These are phyloP conservation scores for Chamaetylas fuelleborni DNA, from an alignment of 2,113 vertebrate genomes.

Conservation along the genomic window DNA sequence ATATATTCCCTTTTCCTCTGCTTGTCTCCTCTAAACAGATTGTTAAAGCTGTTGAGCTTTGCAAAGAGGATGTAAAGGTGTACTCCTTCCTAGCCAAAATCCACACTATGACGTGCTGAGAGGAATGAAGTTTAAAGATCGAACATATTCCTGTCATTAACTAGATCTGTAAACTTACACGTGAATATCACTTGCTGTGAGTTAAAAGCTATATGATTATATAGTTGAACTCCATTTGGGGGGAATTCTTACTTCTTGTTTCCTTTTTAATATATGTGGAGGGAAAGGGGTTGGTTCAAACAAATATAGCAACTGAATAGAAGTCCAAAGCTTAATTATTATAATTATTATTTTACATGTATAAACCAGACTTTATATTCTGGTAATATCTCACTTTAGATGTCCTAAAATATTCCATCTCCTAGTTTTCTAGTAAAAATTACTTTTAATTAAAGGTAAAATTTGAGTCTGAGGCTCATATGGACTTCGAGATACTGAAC, in stretches of 20 bases:
- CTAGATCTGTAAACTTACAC: neutral
- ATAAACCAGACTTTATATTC: neutral
- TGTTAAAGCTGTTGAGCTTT: neutral
- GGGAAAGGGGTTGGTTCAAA: neutral
- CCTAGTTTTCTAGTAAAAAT: neutral
- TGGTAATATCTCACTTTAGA: neutral
- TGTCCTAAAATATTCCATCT: neutral
- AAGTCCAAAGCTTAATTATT: neutral
- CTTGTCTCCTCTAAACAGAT: neutral
- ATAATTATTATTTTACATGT: too few relatives aligned
- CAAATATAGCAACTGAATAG: neutral
- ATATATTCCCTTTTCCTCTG: neutral
- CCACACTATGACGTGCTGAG: neutral
- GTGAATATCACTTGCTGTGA: neutral
- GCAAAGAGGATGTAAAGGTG: neutral
- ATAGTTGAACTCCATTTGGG: neutral
- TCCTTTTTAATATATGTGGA: neutral
- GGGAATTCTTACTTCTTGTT: neutral
- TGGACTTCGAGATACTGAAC: neutral
- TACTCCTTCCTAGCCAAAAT: neutral
- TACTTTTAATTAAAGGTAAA: neutral
- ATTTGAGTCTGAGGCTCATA: neutral
- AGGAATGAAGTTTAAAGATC: neutral
- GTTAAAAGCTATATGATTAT: neutral
- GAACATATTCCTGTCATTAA: neutral